Percentiles rank a stretch among this genome's conserved stretches.
Evolutionary conservation across 2,113 vertebrate genomes (phyloP).

Genomic region (Bambusicola thoracicus): DNA sequence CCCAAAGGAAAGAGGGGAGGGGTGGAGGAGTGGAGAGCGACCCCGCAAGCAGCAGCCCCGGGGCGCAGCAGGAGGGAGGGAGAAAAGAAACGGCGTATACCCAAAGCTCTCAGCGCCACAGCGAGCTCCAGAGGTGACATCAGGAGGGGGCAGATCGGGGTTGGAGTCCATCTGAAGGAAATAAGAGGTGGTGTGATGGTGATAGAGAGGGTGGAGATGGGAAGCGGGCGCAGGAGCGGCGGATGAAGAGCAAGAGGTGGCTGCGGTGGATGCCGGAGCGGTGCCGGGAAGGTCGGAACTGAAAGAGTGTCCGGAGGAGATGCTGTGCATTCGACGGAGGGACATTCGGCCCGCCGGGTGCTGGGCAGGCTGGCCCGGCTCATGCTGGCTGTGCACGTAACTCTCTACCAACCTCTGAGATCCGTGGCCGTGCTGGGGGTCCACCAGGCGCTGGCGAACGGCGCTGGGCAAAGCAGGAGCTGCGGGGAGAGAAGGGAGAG

Average conservation of each 20-base stretch:
- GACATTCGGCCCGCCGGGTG: conserved; percentile 80
- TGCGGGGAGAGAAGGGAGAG: conserved; percentile 71
- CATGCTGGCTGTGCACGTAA: conserved; percentile 78
- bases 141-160: conserved; percentile 87
- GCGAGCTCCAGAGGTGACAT: conserved; percentile 81
- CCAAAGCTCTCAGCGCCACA: conserved; percentile 84
- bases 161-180: conserved; percentile 94
- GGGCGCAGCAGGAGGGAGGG: conserved; percentile 32
- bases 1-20: not conserved
- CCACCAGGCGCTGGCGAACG: conserved; percentile 93
- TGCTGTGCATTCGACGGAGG: conserved; percentile 87
- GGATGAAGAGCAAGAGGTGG: conserved; percentile 69
- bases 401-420: conserved; percentile 99
- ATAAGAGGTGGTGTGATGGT: conserved; percentile 85
- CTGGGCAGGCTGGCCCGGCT: conserved; percentile 73
- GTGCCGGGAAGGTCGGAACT: conserved; percentile 80
- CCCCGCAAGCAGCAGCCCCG: conserved; percentile 2
- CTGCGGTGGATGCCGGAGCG: conserved; percentile 75
- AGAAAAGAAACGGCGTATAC: conserved; percentile 81
- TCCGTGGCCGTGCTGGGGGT: conserved; percentile 89
- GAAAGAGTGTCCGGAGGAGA: conserved; percentile 85
- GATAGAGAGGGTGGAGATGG: conserved; percentile 81
- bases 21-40: not conserved
- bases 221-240: conserved; percentile 73
- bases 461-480: conserved; percentile 90